Base-by-base conservation (phyloP, 2,888 invertebrate genomes). In the Orthosia gothica region DNA sequence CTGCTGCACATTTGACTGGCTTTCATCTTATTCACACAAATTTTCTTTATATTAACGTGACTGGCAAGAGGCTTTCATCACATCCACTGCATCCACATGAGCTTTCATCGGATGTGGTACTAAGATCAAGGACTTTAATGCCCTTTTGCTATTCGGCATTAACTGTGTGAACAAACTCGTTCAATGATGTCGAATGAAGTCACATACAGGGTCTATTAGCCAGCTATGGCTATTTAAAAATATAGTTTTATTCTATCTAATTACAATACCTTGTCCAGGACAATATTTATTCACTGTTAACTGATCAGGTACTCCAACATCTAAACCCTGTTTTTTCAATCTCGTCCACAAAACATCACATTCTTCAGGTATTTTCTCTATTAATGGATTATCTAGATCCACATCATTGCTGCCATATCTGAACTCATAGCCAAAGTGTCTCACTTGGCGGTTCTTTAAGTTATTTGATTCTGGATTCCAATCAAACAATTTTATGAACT, bases 401-500 rank as follows among this genome's bases (percentile, higher is more conserved):
- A 99, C 98, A 94, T 98, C 98, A 94, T 99, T 99, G 40, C 97
- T 97, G 64, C 98, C 98, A 93, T 99, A 99, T 79, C 98, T 96
- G 93, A 99, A 99, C 92, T 99, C 98, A 93, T 98, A 99, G 0
- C 99, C 99, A 95, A 97, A 99, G 95, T 99, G 99, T 91, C 97
- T 98, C 0, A 99, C 99, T 94, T 97, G 97, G 54, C 99, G 96
- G 90, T 99, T 98, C 91, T 99, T 99, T 83, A 99, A 93, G 52
- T 89, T 92, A 16, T 87, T 91, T 5, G 90, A 85, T 12, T 93
- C 87, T 54, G 92, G 88, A 5, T 92, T 89, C 96, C 97, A 97
- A 81, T 97, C 91, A 87, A 98, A 97, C 47, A 97, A 93, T 47
- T 96, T 85, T 13, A 98, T 86, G 4, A 99, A 95, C 11, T 79